These are phyloP conservation scores for Drosophila sulfurigaster DNA, from an alignment of 1,140 invertebrate genomes.

Conservation along the genomic window DNA sequence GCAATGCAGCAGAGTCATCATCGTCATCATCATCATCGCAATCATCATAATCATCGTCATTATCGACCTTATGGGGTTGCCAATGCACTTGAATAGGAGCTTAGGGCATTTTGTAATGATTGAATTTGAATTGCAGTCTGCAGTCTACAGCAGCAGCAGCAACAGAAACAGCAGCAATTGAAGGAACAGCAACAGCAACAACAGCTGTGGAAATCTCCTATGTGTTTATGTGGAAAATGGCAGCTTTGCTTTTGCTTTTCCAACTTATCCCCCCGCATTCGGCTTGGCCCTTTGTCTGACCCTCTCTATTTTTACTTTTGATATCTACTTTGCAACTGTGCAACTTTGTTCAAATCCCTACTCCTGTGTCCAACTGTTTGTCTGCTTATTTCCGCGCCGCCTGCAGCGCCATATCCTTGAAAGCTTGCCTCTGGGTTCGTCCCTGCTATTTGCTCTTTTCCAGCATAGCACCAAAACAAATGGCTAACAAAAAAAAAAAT, in stretches of 20 bases:
- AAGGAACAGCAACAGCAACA: background rate
- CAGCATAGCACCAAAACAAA: background rate
- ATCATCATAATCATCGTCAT: slow-evolving; percentile 12
- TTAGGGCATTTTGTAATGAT: slow-evolving; percentile 74
- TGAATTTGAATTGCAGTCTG: slow-evolving; percentile 72
- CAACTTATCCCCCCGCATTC: background rate
- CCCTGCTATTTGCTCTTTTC: slow-evolving; percentile 13
- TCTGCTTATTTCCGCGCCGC: slow-evolving; percentile 40
- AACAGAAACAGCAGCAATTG: background rate
- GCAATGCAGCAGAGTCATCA: slow-evolving; percentile 30
- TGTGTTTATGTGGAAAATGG: slow-evolving; percentile 56
- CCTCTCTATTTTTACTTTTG: slow-evolving; percentile 12
- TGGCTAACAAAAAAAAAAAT: background rate
- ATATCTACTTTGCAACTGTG: slow-evolving; percentile 26
- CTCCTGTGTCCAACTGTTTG: slow-evolving; percentile 27
- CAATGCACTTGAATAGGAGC: slow-evolving; percentile 53
- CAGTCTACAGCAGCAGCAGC: slow-evolving; percentile 1
- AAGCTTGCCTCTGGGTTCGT: slow-evolving; percentile 20
- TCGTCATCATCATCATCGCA: slow-evolving; percentile 2
- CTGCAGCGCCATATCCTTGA: slow-evolving; percentile 40
- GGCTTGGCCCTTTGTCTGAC: background rate
- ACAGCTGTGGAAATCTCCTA: slow-evolving; percentile 33
- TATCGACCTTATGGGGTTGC: background rate
- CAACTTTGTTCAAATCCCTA: slow-evolving; percentile 13
- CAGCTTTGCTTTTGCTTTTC: slow-evolving; percentile 40